Conservation (phyloP, 1,140 invertebrate genomes). For the Acromyrmex heyeri region DNA sequence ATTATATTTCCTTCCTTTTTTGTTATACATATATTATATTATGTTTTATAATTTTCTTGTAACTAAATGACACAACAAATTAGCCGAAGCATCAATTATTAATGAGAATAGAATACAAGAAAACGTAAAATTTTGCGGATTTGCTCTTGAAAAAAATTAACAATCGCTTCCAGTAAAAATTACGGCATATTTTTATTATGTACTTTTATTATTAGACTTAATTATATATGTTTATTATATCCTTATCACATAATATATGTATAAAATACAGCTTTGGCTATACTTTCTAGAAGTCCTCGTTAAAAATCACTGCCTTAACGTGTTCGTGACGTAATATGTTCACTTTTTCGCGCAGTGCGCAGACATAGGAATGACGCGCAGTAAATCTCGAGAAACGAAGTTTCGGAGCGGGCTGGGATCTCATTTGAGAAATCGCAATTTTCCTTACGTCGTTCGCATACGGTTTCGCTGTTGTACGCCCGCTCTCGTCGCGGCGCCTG, state of each 20-base stretch:
- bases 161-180: too few species aligned
- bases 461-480: neutral
- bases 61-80: too few species aligned
- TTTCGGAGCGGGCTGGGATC: neutral
- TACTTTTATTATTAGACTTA: too few species aligned
- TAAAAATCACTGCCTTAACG: conserved; percentile 37
- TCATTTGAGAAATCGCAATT: conserved; percentile 60
- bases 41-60: neutral
- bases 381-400: conserved; percentile 28
- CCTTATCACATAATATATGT: neutral
- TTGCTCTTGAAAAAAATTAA: too few species aligned
- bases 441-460: conserved; percentile 51
- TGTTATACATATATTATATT: neutral
- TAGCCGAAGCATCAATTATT: too few species aligned
- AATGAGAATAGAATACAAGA: too few species aligned
- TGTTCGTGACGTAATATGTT: neutral
- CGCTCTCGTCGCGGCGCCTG: conserved; percentile 5
- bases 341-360: neutral
- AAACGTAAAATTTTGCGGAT: too few species aligned
- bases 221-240: neutral
- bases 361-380: conserved; percentile 4
- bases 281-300: conserved; percentile 23
- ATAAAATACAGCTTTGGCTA: too few species aligned
- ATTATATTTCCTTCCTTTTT: too few species aligned
- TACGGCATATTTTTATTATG: too few species aligned